Evolutionary conservation across 2,888 invertebrate genomes (phyloP).

Genomic region (Steinernema scapterisci): DNA sequence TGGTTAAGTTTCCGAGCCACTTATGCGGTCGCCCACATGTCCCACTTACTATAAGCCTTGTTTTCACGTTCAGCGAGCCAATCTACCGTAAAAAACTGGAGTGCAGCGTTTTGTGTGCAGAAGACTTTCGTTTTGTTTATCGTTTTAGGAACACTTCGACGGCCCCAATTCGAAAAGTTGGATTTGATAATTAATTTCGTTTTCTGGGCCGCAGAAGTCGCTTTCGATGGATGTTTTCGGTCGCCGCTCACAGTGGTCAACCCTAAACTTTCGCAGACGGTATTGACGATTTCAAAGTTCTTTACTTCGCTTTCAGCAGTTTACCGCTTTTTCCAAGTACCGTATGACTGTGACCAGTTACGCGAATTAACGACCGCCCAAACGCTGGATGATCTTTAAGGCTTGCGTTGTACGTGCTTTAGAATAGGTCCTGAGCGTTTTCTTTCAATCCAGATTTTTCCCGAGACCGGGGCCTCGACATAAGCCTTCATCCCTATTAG

Average conservation of each 20-base stretch:
- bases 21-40: no score
- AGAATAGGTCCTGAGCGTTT: not conserved
- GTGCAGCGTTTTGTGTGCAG: no score
- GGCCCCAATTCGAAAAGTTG: conserved; percentile 22
- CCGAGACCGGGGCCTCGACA: no score
- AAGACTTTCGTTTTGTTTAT: no score
- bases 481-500: no score
- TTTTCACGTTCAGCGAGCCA: no score
- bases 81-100: no score
- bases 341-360: not conserved
- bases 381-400: no score
- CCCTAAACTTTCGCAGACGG: not conserved
- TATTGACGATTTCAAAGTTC: not conserved
- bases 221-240: not conserved
- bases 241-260: not conserved
- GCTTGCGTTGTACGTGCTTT: not conserved
- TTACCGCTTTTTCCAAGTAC: not conserved
- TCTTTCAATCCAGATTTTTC: not conserved
- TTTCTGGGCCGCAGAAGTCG: not conserved
- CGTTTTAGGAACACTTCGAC: not conserved
- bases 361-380: no score
- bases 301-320: no score
- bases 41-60: no score
- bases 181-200: conserved; percentile 30
- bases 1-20: no score